Evolutionary conservation across 2,888 invertebrate species (phyloP).

Genomic region (Pachycephus smyrnensis): DNA sequence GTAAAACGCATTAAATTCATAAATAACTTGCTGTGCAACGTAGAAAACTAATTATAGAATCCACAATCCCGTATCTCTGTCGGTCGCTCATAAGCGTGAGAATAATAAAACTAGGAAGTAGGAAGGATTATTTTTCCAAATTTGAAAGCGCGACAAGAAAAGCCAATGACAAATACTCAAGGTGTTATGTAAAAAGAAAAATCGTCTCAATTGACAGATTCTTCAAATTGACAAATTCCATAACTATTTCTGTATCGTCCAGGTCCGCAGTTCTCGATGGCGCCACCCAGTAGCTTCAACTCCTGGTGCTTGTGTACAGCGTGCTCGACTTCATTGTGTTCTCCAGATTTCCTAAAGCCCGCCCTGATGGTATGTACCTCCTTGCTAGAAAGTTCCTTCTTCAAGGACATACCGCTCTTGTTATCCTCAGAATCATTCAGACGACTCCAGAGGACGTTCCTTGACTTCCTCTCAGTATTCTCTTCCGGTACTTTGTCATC

Average conservation of each 20-base stretch:
- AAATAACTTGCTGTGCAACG: too few species aligned
- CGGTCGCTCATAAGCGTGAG: background rate
- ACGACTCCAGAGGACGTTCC: constrained; percentile 16
- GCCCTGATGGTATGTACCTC: background rate
- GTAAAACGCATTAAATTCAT: too few species aligned
- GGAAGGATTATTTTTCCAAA: background rate
- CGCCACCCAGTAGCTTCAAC: constrained; percentile 74
- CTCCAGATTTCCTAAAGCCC: background rate
- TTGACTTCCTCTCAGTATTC: constrained; percentile 45
- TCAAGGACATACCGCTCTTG: constrained; percentile 27
- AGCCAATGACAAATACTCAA: background rate
- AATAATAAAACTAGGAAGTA: background rate
- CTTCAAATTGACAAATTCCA: constrained; percentile 71
- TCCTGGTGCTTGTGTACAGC: constrained; percentile 51
- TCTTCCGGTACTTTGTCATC: constrained; percentile 52
- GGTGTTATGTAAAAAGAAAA: background rate
- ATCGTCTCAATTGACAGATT: constrained; percentile 27
- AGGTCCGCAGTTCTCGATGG: constrained; percentile 80
- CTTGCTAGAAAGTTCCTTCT: constrained; percentile 32
- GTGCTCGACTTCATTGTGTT: constrained; percentile 20
- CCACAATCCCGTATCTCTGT: background rate
- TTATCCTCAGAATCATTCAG: constrained; percentile 1
- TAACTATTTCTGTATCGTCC: constrained; percentile 77
- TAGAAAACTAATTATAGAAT: background rate
- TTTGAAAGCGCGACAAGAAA: background rate